Conservation (phyloP, 1,140 invertebrate genomes). For the Leptinotarsa undecemlineata region DNA sequence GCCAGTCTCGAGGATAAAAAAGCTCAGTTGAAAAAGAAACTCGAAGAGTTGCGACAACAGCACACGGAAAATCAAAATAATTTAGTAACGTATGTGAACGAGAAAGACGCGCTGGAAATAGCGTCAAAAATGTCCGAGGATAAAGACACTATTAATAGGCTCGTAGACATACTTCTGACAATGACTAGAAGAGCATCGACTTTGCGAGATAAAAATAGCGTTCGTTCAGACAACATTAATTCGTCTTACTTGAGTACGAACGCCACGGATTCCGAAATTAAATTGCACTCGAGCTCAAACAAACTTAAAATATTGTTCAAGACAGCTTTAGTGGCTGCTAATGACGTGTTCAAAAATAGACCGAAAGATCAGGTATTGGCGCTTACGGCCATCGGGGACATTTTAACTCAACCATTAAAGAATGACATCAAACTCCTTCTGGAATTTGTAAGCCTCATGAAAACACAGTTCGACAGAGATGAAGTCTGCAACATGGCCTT, state of each 20-base stretch:
- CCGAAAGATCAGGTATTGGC: constrained; percentile 52
- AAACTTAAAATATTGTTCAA: constrained; percentile 51
- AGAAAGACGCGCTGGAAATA: constrained; percentile 46
- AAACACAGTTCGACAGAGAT: constrained; percentile 45
- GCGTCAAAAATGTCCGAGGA: constrained; percentile 48
- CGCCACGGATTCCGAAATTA: constrained; percentile 43
- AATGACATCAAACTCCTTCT: constrained; percentile 40
- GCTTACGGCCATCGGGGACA: constrained; percentile 45
- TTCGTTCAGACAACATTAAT: constrained; percentile 51
- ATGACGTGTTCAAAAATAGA: constrained; percentile 52
- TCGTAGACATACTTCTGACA: constrained; percentile 52
- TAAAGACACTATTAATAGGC: constrained; percentile 47
- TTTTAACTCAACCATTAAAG: constrained; percentile 43
- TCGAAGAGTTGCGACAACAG: constrained; percentile 51
- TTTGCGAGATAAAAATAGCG: constrained; percentile 50
- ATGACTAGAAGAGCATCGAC: constrained; percentile 47
- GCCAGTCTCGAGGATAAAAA: constrained; percentile 50
- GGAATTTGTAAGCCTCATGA: constrained; percentile 48
- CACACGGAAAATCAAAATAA: constrained; percentile 45
- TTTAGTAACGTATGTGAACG: constrained; percentile 47
- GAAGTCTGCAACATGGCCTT: constrained; percentile 46
- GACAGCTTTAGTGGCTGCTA: constrained; percentile 50
- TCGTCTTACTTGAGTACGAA: constrained; percentile 37
- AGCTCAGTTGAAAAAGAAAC: constrained; percentile 45
- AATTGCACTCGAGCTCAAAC: constrained; percentile 42